Evolutionary conservation across 2,888 invertebrate genomes (phyloP).

Genomic region (Dryobotodes eremita): DNA sequence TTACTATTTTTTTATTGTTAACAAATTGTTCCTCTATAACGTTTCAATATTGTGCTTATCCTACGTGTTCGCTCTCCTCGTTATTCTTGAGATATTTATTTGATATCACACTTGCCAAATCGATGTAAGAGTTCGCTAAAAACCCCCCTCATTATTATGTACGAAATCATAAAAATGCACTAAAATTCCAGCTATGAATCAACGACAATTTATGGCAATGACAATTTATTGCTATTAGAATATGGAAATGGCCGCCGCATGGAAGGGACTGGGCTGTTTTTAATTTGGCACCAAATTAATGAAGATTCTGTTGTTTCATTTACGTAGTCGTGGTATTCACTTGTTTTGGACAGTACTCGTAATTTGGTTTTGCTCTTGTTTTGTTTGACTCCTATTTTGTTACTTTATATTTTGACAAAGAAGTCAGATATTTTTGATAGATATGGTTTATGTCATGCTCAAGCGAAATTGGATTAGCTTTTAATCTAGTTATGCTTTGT

Average conservation of each 20-base stretch:
- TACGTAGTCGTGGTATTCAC: constrained; percentile 69
- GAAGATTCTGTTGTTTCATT: constrained; percentile 81
- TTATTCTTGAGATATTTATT: not conserved
- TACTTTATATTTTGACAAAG: constrained; percentile 12
- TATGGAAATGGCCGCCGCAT: constrained; percentile 80
- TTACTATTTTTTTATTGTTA: too few relatives aligned
- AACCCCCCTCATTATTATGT: constrained; percentile 22
- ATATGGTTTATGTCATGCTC: constrained; percentile 11
- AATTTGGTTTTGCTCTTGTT: constrained; percentile 68
- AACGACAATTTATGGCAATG: constrained; percentile 75
- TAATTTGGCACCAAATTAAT: constrained; percentile 85
- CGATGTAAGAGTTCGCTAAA: constrained; percentile 14
- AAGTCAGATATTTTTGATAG: not conserved
- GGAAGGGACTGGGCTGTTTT: constrained; percentile 81
- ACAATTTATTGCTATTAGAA: constrained; percentile 84
- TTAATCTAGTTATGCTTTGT: constrained; percentile 40
- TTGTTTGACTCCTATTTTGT: constrained; percentile 43
- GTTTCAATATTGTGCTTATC: not conserved
- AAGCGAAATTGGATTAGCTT: constrained; percentile 17
- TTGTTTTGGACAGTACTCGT: constrained; percentile 58
- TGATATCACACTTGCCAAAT: constrained; percentile 14
- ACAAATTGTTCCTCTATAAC: not conserved
- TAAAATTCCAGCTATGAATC: constrained; percentile 58
- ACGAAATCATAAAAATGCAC: constrained; percentile 56
- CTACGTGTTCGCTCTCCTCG: too few relatives aligned